These are phyloP conservation scores for Habroteleia sp. DNA, from an alignment of 2,888 invertebrate species.

Conservation along the genomic window DNA sequence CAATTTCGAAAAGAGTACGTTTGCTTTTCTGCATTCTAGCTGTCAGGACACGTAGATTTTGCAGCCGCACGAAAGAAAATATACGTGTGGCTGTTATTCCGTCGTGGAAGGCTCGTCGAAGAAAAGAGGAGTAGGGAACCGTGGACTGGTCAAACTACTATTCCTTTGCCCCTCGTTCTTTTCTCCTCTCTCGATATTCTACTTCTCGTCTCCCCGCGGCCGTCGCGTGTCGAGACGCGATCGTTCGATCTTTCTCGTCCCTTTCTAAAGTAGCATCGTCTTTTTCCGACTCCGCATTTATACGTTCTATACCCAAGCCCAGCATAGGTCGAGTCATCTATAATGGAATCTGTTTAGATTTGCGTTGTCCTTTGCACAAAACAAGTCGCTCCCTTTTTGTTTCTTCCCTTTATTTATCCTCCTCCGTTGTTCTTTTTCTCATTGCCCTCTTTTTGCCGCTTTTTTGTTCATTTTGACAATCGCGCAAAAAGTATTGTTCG, in stretches of 20 bases:
- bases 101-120: slow-evolving; percentile 41
- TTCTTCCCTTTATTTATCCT: slow-evolving; percentile 8
- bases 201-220: slow-evolving; percentile 15
- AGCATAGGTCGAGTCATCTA: slow-evolving; percentile 38
- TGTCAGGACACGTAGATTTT: slow-evolving; percentile 45
- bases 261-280: slow-evolving; percentile 22
- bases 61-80: slow-evolving; percentile 37
- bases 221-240: slow-evolving; percentile 18
- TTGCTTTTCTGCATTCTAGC: slow-evolving; percentile 35
- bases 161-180: slow-evolving; percentile 49
- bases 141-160: slow-evolving; percentile 60
- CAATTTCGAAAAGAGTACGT: slow-evolving; percentile 20
- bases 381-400: slow-evolving; percentile 25
- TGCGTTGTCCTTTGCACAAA: slow-evolving; percentile 26
- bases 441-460: too few relatives aligned
- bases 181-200: slow-evolving; percentile 51
- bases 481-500: slow-evolving; percentile 7
- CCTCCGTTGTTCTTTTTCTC: not conserved
- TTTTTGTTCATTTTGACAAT: slow-evolving; percentile 13
- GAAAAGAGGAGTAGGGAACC: slow-evolving; percentile 54
- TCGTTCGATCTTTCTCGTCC: slow-evolving; percentile 17
- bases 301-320: slow-evolving; percentile 7
- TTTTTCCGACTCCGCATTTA: slow-evolving; percentile 9
- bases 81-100: slow-evolving; percentile 45
- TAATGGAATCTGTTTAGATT: slow-evolving; percentile 40